Evolutionary conservation across 2,888 invertebrate genomes (phyloP).

Genomic region (Sicus ferrugineus): DNA sequence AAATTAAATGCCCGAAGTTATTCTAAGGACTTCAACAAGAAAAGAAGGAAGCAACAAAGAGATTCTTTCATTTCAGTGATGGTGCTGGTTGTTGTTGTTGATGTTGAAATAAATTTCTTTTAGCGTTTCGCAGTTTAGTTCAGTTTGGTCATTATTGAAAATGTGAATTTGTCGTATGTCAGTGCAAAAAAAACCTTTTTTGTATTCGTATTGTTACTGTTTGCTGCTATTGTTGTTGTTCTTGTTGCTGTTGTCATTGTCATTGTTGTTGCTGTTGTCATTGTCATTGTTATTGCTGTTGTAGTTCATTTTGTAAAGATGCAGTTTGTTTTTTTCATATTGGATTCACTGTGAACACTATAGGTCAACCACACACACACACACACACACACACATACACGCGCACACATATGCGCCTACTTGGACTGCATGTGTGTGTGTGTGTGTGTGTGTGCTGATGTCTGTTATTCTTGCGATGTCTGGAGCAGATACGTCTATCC

Average conservation of each 20-base stretch:
- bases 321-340: not conserved
- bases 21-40: too few species aligned
- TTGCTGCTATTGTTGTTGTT: slow-evolving; percentile 21
- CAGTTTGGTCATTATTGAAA: slow-evolving; percentile 33
- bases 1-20: too few species aligned
- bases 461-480: slow-evolving; percentile 21
- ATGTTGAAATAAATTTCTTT: slow-evolving; percentile 29
- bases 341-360: not conserved
- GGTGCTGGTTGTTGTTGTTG: slow-evolving; percentile 26
- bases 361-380: slow-evolving; percentile 8
- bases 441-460: slow-evolving; percentile 17
- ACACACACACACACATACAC: not conserved
- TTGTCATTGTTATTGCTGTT: slow-evolving; percentile 30
- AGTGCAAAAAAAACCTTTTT: slow-evolving; percentile 12
- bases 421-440: slow-evolving; percentile 8
- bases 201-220: slow-evolving; percentile 28
- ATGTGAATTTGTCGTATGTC: slow-evolving; percentile 31
- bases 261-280: slow-evolving; percentile 12
- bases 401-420: not conserved
- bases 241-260: slow-evolving; percentile 28
- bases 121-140: slow-evolving; percentile 38
- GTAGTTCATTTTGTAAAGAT: not conserved
- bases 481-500: slow-evolving; percentile 26
- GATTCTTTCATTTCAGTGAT: slow-evolving; percentile 12
- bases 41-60: not conserved